These are phyloP conservation scores for Chelonia mydas DNA, from an alignment of 2,797 vertebrate genomes.

Conservation along the genomic window DNA sequence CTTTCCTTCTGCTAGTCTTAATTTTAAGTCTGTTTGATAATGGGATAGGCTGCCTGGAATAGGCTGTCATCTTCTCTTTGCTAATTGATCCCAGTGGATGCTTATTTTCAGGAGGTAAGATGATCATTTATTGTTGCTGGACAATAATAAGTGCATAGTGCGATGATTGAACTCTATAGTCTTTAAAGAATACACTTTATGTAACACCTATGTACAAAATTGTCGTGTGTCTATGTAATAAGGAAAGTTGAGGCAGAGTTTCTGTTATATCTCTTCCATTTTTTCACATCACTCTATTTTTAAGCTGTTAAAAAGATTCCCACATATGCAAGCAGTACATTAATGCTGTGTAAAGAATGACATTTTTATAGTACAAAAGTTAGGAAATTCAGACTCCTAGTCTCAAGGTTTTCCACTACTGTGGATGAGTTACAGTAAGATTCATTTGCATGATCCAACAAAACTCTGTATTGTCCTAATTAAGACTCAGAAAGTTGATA, in stretches of 20 bases:
- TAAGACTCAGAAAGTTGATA: neutral
- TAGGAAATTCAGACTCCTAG: neutral
- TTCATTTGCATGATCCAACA: neutral
- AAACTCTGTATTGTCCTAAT: neutral
- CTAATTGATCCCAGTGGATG: neutral
- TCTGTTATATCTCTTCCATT: neutral
- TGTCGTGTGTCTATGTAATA: neutral
- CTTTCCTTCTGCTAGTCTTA: neutral
- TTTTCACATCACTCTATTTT: neutral
- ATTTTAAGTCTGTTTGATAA: neutral
- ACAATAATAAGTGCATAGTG: neutral
- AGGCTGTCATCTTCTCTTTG: neutral
- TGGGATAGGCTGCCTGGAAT: neutral
- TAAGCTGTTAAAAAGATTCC: neutral
- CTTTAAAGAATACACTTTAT: neutral
- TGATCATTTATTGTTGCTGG: neutral
- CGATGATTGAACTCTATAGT: neutral
- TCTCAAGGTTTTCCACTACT: neutral
- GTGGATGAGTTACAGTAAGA: neutral
- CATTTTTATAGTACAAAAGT: neutral
- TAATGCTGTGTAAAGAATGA: neutral
- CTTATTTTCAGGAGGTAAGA: neutral
- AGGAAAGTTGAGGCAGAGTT: neutral
- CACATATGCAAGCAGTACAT: neutral
- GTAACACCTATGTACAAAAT: neutral